Evolutionary conservation across 2,113 vertebrate species (phyloP).

Genomic region (Phycodurus eques): DNA sequence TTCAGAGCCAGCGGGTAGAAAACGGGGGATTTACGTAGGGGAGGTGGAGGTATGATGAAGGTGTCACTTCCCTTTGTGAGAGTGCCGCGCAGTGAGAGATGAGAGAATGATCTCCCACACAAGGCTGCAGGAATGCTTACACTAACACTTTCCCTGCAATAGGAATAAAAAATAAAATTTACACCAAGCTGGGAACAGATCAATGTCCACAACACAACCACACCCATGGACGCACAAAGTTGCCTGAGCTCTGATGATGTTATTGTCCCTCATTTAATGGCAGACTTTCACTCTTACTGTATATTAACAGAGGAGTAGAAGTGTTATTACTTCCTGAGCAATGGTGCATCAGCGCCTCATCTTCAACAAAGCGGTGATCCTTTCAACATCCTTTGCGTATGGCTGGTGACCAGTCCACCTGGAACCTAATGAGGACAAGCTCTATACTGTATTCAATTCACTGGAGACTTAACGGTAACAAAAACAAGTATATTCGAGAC

Average conservation of each 20-base stretch:
- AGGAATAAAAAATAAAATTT: conserved; percentile 16
- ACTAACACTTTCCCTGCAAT: conserved; percentile 46
- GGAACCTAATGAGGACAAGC: too few species aligned
- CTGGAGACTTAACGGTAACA: too few species aligned
- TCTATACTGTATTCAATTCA: too few species aligned
- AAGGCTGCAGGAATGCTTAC: conserved; percentile 62
- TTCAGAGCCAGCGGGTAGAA: conserved; percentile 28
- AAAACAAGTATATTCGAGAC: too few species aligned
- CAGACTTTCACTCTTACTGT: not conserved
- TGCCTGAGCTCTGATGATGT: conserved; percentile 15
- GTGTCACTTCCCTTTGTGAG: conserved; percentile 47
- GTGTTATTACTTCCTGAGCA: not conserved
- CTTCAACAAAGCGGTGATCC: not conserved
- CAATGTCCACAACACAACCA: conserved; percentile 50
- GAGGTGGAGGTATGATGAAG: conserved; percentile 55
- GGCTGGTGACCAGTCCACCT: not conserved
- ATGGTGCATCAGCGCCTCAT: not conserved
- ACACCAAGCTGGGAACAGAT: conserved; percentile 40
- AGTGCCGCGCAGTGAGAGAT: conserved; percentile 54
- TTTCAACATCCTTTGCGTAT: not conserved
- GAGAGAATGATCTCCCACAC: conserved; percentile 57
- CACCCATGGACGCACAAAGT: conserved; percentile 17
- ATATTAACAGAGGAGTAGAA: not conserved
- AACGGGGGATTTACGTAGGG: conserved; percentile 33
- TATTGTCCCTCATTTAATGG: not conserved